Evolutionary conservation across 2,113 vertebrate genomes (phyloP).

Genomic region (Penelope pileata): DNA sequence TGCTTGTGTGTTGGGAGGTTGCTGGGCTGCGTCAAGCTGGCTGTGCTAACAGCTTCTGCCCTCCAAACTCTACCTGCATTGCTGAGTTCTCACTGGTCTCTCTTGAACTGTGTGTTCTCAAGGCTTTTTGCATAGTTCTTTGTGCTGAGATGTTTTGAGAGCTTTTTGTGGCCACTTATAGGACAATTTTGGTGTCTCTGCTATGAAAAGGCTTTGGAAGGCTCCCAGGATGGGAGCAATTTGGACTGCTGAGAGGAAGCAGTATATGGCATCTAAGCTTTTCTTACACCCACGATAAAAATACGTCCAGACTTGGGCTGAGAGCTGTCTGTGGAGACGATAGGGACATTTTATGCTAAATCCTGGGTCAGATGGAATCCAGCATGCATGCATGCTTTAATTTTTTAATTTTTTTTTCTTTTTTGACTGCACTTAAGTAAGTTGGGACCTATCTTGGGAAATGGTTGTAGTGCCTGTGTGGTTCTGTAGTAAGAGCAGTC

Average conservation of each 20-base stretch:
- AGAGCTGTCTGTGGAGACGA: background rate
- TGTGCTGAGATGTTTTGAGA: background rate
- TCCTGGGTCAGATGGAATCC: background rate
- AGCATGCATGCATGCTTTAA: accelerated
- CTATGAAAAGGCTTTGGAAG: conserved; percentile 4
- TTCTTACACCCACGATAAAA: background rate
- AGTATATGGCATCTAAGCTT: background rate
- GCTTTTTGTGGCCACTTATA: background rate
- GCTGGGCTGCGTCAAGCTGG: background rate
- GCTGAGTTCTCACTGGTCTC: background rate
- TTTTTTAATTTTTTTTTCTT: background rate
- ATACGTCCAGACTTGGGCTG: background rate
- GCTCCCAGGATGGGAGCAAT: background rate
- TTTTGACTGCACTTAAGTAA: background rate
- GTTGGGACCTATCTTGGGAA: background rate
- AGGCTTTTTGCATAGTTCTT: background rate
- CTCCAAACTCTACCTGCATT: background rate
- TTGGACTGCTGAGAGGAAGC: background rate
- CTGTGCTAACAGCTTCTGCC: background rate
- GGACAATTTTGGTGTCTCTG: background rate
- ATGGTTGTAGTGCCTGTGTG: background rate
- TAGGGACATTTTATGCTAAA: background rate
- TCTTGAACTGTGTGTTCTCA: background rate
- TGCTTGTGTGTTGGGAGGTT: background rate
- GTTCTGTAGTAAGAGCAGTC: background rate